A percentile compares a stretch with the other conserved stretches of the same genome.
phyloP scores from a whole-genome alignment of 2,888 invertebrate species.

The Slavum lentiscoides region DNA sequence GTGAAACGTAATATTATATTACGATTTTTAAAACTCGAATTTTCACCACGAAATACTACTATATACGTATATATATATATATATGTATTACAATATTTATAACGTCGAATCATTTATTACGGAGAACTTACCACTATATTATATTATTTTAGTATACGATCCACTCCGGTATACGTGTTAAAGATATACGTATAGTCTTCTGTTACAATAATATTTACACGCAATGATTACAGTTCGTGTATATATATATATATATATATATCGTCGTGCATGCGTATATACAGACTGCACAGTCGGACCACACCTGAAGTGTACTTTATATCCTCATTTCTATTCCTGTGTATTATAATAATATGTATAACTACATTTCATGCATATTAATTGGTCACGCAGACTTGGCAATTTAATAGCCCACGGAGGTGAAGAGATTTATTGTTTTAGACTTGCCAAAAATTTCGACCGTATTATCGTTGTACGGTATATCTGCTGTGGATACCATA shows the following conservation, averaged over 20 bases:
- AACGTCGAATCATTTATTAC: neutral
- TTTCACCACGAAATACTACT: conserved; percentile 1
- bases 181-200: neutral
- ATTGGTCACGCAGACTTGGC: conserved; percentile 35
- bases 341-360: neutral
- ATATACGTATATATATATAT: neutral
- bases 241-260: no score
- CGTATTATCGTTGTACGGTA: neutral
- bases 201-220: conserved; percentile 26
- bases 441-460: conserved; percentile 27
- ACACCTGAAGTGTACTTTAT: conserved; percentile 35
- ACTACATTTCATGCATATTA: conserved; percentile 9
- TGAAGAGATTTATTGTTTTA: conserved; percentile 31
- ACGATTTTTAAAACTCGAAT: conserved; percentile 11
- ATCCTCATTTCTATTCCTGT: neutral
- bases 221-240: neutral
- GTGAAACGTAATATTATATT: conserved; percentile 5
- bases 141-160: neutral
- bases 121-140: neutral
- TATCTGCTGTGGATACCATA: no score
- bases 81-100: neutral
- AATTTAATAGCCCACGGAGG: conserved; percentile 16
- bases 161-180: neutral
- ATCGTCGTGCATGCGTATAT: neutral
- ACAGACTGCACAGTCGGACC: conserved; percentile 9